Evolutionary conservation across 2,888 invertebrate genomes (phyloP).

Genomic region (Latrodectus hesperus): DNA sequence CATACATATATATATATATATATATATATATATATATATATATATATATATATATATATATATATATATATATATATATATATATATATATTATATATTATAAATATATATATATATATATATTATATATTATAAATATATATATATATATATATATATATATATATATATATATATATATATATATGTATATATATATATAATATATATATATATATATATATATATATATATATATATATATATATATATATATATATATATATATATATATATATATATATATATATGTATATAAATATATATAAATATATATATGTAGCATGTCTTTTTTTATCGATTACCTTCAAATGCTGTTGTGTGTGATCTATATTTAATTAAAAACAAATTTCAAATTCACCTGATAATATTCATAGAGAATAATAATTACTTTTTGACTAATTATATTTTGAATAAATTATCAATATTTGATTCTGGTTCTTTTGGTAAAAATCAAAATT

Average conservation of each 20-base stretch:
- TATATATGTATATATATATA: not conserved
- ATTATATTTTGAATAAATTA: too few species aligned
- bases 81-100: not conserved
- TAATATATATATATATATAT: not conserved
- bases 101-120: not conserved
- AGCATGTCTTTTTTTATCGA: too few species aligned
- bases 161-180: not conserved
- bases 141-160: conserved; percentile 1
- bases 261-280: not conserved
- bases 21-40: not conserved
- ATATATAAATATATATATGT: not conserved
- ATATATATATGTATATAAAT: not conserved
- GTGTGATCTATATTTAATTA: too few species aligned
- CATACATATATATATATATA: not conserved
- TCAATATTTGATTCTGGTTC: too few species aligned
- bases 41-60: not conserved
- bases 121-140: not conserved
- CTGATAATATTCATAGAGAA: too few species aligned
- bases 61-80: not conserved
- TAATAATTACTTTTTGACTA: too few species aligned
- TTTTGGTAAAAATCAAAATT: too few species aligned
- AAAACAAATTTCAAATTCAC: too few species aligned
- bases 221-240: conserved; percentile 1
- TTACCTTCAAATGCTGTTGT: too few species aligned
- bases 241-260: conserved; percentile 1